These are phyloP conservation scores for Dromococcyx pavoninus DNA, from an alignment of 2,797 vertebrate genomes.

Conservation along the genomic window DNA sequence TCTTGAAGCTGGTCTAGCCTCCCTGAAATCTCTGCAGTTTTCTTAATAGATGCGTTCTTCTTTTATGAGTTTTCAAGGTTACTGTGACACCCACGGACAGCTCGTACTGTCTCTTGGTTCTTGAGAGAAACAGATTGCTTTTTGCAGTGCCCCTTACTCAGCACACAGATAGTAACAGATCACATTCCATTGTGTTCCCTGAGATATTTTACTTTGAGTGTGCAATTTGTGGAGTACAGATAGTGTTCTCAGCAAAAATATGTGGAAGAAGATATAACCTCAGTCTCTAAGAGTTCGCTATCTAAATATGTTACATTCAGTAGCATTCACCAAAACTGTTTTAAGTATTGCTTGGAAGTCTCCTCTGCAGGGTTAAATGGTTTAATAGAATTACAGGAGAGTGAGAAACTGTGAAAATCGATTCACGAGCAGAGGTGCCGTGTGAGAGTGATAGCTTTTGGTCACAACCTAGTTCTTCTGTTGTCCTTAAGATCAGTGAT, in stretches of 20 bases:
- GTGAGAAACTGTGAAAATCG: not conserved
- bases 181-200: not conserved
- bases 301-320: not conserved
- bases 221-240: not conserved
- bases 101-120: not conserved
- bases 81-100: not conserved
- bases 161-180: not conserved
- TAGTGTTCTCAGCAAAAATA: constrained; percentile 9
- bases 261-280: not conserved
- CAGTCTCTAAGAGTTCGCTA: not conserved
- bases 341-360: not conserved
- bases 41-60: not conserved
- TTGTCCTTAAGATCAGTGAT: not conserved
- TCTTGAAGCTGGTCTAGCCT: not conserved
- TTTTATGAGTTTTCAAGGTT: constrained; percentile 34
- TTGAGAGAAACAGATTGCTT: constrained; percentile 1
- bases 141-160: constrained; percentile 16
- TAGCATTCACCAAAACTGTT: not conserved
- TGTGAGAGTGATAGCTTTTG: not conserved
- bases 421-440: not conserved
- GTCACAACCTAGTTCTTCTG: not conserved
- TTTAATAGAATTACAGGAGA: constrained; percentile 6
- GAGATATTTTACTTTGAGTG: constrained; percentile 6
- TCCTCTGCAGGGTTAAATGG: not conserved
- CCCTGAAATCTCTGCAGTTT: not conserved